Evolutionary conservation across 1,140 invertebrate genomes (phyloP), one percentile per base, ranked within the genome.

Genomic region (Cephus cinctus): DNA sequence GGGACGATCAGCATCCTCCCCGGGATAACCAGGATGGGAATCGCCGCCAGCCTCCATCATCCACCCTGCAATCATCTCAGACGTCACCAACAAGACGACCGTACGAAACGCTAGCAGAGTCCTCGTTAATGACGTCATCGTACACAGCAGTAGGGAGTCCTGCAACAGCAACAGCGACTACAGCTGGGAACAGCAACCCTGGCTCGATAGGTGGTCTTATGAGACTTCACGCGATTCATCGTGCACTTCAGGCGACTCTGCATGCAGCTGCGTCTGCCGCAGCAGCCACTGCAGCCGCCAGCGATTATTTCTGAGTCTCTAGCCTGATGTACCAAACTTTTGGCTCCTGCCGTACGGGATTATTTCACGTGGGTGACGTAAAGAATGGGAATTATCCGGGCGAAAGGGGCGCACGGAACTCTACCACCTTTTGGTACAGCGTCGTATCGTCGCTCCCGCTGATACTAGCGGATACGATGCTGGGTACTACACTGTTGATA

Each of bases 221-320:
- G 52, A 65, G 66, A 48, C 50, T 66, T 43, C 54, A 61, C 16
- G 58, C 59, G 42, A 63, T 69, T 35, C 63, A 62, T 27, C 63
- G 61, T 42, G 61, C 65, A 19, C 53, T 68, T 15, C 57, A 63
- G 9, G 63, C 59, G 12, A 65, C 60, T 47, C 39, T 68, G 40
- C 42, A 53, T 50, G 36, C 55, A 52, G 49, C 60, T 49, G 52
- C 57, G 44, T 51, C 54, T 25, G 52, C 56, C 47, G 56, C 56
- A 18, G 56, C 54, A 42, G 56, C 57, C 59, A 56, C 64, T n/a
- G n/a, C n/a, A n/a, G n/a, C n/a, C n/a, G n/a, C n/a, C n/a, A n/a
- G n/a, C n/a, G n/a, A n/a, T n/a, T n/a, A n/a, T n/a, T n/a, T n/a
- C n/a, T n/a, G n/a, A n/a, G n/a, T n/a, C n/a, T n/a, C n/a, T n/a